Base-by-base conservation (phyloP, 2,888 invertebrate genomes). In the Brenthis ino region DNA sequence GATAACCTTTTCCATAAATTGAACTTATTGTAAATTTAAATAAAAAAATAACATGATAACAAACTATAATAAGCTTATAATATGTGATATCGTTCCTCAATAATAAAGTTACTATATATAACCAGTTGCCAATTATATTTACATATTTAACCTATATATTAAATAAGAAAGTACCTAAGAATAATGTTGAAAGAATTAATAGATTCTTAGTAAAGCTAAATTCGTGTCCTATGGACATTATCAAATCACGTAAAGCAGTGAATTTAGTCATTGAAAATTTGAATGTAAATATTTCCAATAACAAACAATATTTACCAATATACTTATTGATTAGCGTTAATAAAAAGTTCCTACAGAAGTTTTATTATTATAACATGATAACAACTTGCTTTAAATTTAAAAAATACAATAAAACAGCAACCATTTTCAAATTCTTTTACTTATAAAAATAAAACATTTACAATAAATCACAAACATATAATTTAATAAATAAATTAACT, bases 401-500 rank as follows among this genome's bases (percentile, higher is more conserved):
- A 8, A 58, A 14, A 50, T 58, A 14, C n/a, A 58, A 24, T 58
- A 65, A 57, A 50, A 50, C 28, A 37, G 48, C 6, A 6, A 28
- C 28, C 20, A 57, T 33, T 28, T 65, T 20, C 13, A 33, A 57
- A 53, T 37, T 37, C 47, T 51, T 68, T 74, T 76, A 76, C 71
- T 75, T 71, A 66, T 43, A 71, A 54, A 57, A 63, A 65, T n/a
- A n/a, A 70, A 64, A 64, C 57, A 72, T 71, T 72, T 73, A 76
- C 72, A 72, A 73, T 50, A n/a, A 66, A 63, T 64, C 63, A 63
- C 66, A 66, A 48, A 63, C 16, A 24, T 51, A 69, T 66, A 16
- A 14, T 69, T 70, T 71, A 70, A 69, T 61, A 78, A 82, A 83
- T 85, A 82, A 83, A 77, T 83, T 83, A 83, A 81, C 81, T 80